Conservation (phyloP, 1,140 invertebrate species). For the Hypothenemus hampei region DNA sequence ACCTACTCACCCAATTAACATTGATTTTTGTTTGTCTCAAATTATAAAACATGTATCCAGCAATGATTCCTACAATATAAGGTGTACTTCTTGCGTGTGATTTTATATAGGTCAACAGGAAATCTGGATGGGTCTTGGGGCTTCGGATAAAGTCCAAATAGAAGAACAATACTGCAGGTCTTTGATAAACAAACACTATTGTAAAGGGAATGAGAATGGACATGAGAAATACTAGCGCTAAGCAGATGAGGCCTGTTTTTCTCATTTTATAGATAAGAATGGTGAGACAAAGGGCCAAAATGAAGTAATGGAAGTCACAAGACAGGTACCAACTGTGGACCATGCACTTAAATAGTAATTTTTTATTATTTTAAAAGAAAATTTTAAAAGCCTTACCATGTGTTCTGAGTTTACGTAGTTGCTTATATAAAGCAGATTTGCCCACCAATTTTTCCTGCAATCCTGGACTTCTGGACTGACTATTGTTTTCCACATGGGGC, state of each 20-base stretch:
- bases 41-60: slow-evolving; percentile 47
- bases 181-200: slow-evolving; percentile 45
- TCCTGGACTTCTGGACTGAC: slow-evolving; percentile 33
- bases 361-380: slow-evolving; percentile 3
- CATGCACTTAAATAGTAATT: slow-evolving; percentile 57
- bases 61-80: slow-evolving; percentile 52
- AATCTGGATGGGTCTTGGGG: slow-evolving; percentile 47
- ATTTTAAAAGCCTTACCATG: slow-evolving; percentile 37
- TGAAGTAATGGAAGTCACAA: slow-evolving; percentile 70
- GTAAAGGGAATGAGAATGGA: slow-evolving; percentile 44
- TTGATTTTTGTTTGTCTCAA: slow-evolving; percentile 35
- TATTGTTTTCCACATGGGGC: slow-evolving; percentile 40
- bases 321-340: slow-evolving; percentile 70
- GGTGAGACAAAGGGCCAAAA: slow-evolving; percentile 55
- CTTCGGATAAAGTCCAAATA: slow-evolving; percentile 49
- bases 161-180: slow-evolving; percentile 49
- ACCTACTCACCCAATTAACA: slow-evolving; percentile 25
- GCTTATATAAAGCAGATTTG: slow-evolving; percentile 55
- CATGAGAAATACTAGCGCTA: slow-evolving; percentile 22
- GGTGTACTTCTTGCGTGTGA: slow-evolving; percentile 51
- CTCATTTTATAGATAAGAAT: slow-evolving; percentile 47
- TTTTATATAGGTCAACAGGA: slow-evolving; percentile 50
- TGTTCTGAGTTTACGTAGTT: slow-evolving; percentile 49
- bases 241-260: slow-evolving; percentile 28
- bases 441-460: slow-evolving; percentile 46